phyloP scores from a whole-genome alignment of 2,797 vertebrate genomes.

The Gobionotothen gibberifrons region DNA sequence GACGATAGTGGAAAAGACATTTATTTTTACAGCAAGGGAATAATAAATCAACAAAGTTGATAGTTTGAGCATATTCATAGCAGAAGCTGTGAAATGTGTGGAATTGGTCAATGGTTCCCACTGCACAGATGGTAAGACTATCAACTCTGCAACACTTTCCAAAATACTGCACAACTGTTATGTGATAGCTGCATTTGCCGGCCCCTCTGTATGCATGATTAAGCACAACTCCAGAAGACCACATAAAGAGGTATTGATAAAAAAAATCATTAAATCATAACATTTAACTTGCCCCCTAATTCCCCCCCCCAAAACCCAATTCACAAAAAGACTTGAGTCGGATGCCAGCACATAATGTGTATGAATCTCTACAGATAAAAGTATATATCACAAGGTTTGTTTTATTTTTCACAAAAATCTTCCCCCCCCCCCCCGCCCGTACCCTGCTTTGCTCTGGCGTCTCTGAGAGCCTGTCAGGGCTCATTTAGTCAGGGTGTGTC shows the following conservation, averaged over 20 bases:
- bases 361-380: constrained; percentile 11
- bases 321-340: background rate
- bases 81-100: constrained; percentile 39
- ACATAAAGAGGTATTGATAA: background rate
- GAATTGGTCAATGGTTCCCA: constrained; percentile 14
- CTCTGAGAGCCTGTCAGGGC: constrained; percentile 62
- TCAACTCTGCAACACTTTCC: constrained; percentile 41
- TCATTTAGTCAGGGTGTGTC: constrained; percentile 71
- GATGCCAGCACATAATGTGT: background rate
- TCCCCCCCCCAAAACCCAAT: background rate
- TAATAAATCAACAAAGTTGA: constrained; percentile 13
- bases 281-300: accelerated
- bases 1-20: background rate
- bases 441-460: constrained; percentile 31
- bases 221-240: background rate
- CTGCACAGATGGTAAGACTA: constrained; percentile 41
- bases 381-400: constrained; percentile 30
- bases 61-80: constrained; percentile 5
- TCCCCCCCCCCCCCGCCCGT: background rate
- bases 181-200: constrained; percentile 18
- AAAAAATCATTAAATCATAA: background rate
- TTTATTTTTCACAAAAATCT: constrained; percentile 42
- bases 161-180: constrained; percentile 34
- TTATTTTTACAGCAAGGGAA: background rate
- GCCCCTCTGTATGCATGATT: background rate